Evolutionary conservation across 2,113 vertebrate genomes (phyloP), one percentile per base, ranked within the genome.

Genomic region (Suncus etruscus): DNA sequence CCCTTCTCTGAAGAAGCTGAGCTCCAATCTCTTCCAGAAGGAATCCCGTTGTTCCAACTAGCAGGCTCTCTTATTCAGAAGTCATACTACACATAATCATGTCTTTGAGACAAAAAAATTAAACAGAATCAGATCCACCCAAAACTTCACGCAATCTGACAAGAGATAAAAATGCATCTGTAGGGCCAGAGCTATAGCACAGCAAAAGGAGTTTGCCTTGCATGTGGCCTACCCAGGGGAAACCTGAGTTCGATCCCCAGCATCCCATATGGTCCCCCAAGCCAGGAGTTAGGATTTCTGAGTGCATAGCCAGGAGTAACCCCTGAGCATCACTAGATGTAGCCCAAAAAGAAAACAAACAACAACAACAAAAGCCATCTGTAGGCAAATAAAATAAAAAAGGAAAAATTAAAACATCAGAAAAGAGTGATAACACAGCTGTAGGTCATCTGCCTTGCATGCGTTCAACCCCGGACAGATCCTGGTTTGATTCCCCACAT

Each of bases 111-210:
- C 58, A 70, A 76, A 61, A 47, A 22, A 22, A 39, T 39, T 15
- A 86, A 84, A 63, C 3, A 90, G n/a, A 73, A 84, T 84, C 50
- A 76, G 69, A 84, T 24, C 51, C 66, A 74, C 31, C 22, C 58
- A 81, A 89, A 70, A 32, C 15, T 61, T 81, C 45, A 77, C 18
- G 25, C 68, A 16, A 14, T 68, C 84, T 27, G 15, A 54, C 65
- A 85, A 22, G 24, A 81, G 39, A 91, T 77, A 80, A 87, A 86
- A 80, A 78, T 50, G 10, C 50, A 45, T 54, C 32, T 29, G 12
- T n/a, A 66, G 15, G 18, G 39, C 39, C 39, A 39, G 39, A 39
- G 39, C 39, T 3, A 39, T 39, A 39, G 39, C 39, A 39, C 39
- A 39, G 39, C 39, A 39, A 5, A 39, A 3, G 39, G 39, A 39